Conservation (phyloP, 1,140 invertebrate species). For the Listronotus bonariensis region DNA sequence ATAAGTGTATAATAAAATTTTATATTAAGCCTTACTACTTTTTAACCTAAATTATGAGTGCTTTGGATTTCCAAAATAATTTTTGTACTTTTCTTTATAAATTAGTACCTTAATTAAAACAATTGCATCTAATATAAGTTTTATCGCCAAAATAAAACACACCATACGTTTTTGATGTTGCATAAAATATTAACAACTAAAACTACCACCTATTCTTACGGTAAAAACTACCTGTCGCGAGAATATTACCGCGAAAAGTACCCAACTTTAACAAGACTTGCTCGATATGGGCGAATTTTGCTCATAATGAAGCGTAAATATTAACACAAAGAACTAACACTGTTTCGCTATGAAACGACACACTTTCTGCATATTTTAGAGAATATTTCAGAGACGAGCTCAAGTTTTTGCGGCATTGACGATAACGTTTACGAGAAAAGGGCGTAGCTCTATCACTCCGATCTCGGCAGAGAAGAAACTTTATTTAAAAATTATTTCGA, state of each 20-base stretch:
- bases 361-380: constrained; percentile 42
- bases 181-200: constrained; percentile 6
- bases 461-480: constrained; percentile 20
- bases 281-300: constrained; percentile 28
- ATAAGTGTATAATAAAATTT: too few species aligned
- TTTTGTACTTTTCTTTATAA: too few species aligned
- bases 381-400: constrained; percentile 30
- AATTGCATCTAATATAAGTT: too few species aligned
- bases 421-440: constrained; percentile 25
- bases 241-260: constrained; percentile 29
- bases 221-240: constrained; percentile 28
- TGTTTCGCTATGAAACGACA: constrained; percentile 34
- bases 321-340: constrained; percentile 47
- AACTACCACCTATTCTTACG: constrained; percentile 14
- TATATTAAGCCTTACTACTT: too few species aligned
- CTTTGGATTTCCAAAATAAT: too few species aligned
- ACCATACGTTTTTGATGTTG: too few species aligned
- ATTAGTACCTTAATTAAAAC: too few species aligned
- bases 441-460: constrained; percentile 26
- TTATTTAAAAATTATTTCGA: constrained; percentile 8
- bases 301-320: constrained; percentile 51
- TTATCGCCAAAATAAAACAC: too few species aligned
- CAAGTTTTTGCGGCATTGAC: constrained; percentile 28
- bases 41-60: too few species aligned
- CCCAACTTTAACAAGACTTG: constrained; percentile 35